phyloP scores from a whole-genome alignment of 1,140 invertebrate genomes.

The Tetranychus urticae region DNA sequence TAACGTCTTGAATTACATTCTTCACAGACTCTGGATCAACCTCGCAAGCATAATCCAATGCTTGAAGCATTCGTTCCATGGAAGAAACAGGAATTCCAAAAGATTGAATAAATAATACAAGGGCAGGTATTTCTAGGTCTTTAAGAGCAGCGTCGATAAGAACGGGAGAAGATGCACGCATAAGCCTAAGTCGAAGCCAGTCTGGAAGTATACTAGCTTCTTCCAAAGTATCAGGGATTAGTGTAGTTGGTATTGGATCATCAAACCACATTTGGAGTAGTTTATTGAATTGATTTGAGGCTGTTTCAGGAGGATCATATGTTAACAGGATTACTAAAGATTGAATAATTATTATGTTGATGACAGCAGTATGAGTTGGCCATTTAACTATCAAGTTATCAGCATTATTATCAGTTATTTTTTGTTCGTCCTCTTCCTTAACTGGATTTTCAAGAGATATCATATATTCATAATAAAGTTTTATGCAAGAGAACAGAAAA shows the following conservation, averaged over 20 bases:
- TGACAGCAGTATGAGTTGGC: conserved; percentile 52
- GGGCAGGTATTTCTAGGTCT: conserved; percentile 60
- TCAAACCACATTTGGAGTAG: conserved; percentile 41
- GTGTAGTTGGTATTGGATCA: conserved; percentile 40
- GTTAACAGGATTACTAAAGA: conserved; percentile 80
- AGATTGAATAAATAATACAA: conserved; percentile 85
- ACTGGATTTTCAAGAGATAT: background rate
- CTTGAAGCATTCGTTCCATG: conserved; percentile 29
- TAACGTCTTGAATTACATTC: background rate
- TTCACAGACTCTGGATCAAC: background rate
- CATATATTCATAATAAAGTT: conserved; percentile 44
- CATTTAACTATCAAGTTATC: conserved; percentile 43
- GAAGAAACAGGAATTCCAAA: conserved; percentile 77
- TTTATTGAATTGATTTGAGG: conserved; percentile 22
- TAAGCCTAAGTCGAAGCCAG: conserved; percentile 81
- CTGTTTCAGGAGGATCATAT: conserved; percentile 22
- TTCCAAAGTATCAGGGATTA: conserved; percentile 53
- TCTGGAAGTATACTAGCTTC: conserved; percentile 68
- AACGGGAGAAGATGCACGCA: conserved; percentile 52
- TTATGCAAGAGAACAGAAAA: conserved; percentile 43
- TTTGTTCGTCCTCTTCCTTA: background rate
- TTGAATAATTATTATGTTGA: conserved; percentile 72
- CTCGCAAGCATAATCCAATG: background rate
- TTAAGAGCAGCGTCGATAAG: conserved; percentile 57
- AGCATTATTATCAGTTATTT: background rate